phyloP scores from a whole-genome alignment of 2,888 invertebrate genomes.

The Drosophila vallismaia region DNA sequence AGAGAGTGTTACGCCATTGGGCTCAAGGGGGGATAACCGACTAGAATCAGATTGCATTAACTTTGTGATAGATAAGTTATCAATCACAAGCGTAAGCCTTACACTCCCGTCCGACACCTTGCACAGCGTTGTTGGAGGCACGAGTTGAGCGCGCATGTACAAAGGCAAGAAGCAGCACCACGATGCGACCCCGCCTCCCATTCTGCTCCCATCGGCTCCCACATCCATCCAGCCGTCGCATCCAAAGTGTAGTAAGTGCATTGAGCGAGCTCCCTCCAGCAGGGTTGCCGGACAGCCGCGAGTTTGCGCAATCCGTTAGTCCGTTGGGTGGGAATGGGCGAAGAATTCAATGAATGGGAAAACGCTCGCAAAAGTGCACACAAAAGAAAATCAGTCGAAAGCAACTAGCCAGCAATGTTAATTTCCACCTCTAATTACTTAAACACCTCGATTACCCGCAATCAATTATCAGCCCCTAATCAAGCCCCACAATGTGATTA shows the following conservation, averaged over 20 bases:
- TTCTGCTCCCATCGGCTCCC: conserved; percentile 12
- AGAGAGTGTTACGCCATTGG: too few relatives aligned
- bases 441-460: conserved; percentile 9
- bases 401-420: conserved; percentile 21
- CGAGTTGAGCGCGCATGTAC: conserved; percentile 70
- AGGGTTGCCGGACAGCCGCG: conserved; percentile 35
- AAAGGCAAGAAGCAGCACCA: too few relatives aligned
- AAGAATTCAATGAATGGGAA: conserved; percentile 42
- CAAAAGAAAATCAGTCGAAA: conserved; percentile 16
- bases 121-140: conserved; percentile 46
- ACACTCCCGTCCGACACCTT: conserved; percentile 7
- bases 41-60: background rate
- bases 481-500: conserved; percentile 13
- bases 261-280: conserved; percentile 17
- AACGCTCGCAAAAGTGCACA: conserved; percentile 12
- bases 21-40: background rate
- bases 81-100: background rate
- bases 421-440: conserved; percentile 31
- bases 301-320: conserved; percentile 10
- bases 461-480: conserved; percentile 7
- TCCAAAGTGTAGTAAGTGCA: conserved; percentile 46
- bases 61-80: background rate
- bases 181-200: conserved; percentile 2
- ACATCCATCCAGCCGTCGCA: conserved; percentile 23
- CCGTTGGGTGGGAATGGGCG: conserved; percentile 21